A percentile compares a stretch with the other conserved stretches of the same genome.
phyloP scores from a whole-genome alignment of 1,140 invertebrate genomes.

The Phenacoccus solenopsis region DNA sequence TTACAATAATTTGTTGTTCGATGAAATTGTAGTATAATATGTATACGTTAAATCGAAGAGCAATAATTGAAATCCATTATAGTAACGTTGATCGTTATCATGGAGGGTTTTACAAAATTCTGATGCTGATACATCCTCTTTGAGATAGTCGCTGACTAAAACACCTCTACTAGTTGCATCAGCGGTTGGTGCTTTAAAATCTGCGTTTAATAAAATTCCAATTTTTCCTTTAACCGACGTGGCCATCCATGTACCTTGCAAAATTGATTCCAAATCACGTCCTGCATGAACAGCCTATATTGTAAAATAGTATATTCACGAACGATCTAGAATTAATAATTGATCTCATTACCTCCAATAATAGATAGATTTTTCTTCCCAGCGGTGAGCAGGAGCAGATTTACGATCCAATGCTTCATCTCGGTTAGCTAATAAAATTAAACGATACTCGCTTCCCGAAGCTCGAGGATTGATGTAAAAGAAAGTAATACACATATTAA shows the following conservation, averaged over 20 bases:
- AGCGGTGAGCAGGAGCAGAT: not conserved
- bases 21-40: no score
- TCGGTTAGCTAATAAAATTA: not conserved
- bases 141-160: not conserved
- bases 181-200: not conserved
- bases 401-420: not conserved
- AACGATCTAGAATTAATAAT: no score
- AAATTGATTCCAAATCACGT: not conserved
- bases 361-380: not conserved
- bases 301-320: no score
- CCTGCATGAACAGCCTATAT: no score
- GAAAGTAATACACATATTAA: constrained; percentile 4
- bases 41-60: not conserved
- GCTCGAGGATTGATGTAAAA: not conserved
- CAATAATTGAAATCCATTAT: not conserved
- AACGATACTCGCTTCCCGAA: not conserved
- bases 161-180: not conserved
- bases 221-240: not conserved
- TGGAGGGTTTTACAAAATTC: not conserved
- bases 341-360: not conserved
- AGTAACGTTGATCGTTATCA: not conserved
- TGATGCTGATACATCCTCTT: not conserved
- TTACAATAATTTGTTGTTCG: no score
- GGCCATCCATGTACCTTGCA: not conserved
- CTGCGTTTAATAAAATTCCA: not conserved